Percentiles rank a stretch among this genome's conserved stretches.
These are phyloP conservation scores for Stratiolaelaps scimitus DNA, from an alignment of 1,140 invertebrate species.

Conservation along the genomic window DNA sequence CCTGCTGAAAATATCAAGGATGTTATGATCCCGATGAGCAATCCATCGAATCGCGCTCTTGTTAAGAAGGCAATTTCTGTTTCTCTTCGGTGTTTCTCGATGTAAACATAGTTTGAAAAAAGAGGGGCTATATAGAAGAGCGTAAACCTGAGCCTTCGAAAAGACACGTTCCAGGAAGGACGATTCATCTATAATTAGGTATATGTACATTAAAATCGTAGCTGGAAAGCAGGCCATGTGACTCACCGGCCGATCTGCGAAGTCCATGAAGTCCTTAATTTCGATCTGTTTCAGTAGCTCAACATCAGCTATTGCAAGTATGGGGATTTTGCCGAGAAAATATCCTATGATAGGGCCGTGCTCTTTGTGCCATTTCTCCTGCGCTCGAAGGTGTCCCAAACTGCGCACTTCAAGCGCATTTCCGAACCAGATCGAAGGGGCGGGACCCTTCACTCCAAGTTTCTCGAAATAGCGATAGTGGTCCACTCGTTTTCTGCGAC, in stretches of 20 bases:
- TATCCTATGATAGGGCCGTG: constrained; percentile 5
- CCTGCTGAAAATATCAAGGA: too few relatives aligned
- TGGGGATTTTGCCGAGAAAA: neutral
- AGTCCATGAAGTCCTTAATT: constrained; percentile 27
- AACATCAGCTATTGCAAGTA: neutral
- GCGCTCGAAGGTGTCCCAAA: neutral
- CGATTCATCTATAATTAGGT: too few relatives aligned
- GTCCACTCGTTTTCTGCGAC: neutral
- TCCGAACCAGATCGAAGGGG: neutral
- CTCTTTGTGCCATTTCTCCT: neutral
- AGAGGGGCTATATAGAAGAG: too few relatives aligned
- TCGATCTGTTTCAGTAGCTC: neutral
- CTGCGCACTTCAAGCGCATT: neutral
- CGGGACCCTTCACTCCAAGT: neutral
- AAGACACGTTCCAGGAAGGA: too few relatives aligned
- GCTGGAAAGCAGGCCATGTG: neutral
- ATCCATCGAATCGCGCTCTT: too few relatives aligned
- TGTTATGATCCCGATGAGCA: too few relatives aligned
- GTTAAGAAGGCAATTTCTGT: too few relatives aligned
- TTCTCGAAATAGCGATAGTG: neutral
- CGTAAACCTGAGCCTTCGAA: too few relatives aligned
- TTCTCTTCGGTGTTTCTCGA: too few relatives aligned
- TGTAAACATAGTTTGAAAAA: too few relatives aligned
- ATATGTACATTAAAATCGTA: too few relatives aligned
- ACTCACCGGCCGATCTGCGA: constrained; percentile 30